These are phyloP conservation scores for Liparis tanakae DNA, from an alignment of 2,797 vertebrate species.

Conservation along the genomic window DNA sequence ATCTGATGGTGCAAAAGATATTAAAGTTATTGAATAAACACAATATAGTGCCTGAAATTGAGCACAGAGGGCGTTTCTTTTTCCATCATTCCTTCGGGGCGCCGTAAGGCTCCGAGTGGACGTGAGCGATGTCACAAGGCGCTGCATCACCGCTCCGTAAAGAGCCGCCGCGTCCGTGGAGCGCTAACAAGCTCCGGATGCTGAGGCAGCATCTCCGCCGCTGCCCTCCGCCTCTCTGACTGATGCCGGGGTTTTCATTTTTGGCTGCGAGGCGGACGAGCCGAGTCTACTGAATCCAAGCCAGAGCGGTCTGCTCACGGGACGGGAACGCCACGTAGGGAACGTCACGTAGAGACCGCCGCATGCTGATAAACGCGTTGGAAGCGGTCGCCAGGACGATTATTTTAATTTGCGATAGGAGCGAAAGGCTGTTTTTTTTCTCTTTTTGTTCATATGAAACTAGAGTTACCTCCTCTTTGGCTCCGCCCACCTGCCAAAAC, in stretches of 20 bases:
- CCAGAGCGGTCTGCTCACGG: conserved; percentile 39
- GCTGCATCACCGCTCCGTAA: not conserved
- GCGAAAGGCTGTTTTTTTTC: not conserved
- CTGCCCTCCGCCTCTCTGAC: conserved; percentile 38
- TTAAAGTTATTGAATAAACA: not conserved
- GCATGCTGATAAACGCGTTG: no score
- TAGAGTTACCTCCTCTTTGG: not conserved
- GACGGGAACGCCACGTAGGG: conserved; percentile 24
- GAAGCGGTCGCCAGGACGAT: no score
- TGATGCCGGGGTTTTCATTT: conserved; percentile 24
- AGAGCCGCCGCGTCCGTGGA: not conserved
- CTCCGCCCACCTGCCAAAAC: not conserved
- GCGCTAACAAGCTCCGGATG: conserved; percentile 26
- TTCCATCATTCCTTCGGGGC: not conserved
- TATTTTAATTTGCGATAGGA: not conserved
- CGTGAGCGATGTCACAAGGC: not conserved
- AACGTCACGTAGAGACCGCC: conserved; percentile 1
- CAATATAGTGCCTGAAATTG: not conserved
- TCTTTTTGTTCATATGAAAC: not conserved
- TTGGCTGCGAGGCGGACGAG: conserved; percentile 51
- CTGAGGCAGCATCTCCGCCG: conserved; percentile 44
- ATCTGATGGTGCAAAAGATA: not conserved
- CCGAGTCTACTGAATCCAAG: conserved; percentile 64
- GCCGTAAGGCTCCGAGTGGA: not conserved
- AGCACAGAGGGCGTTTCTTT: not conserved